These are phyloP conservation scores for Montipora sp. DNA, from an alignment of 64 coral and sea anemone species.

Conservation along the genomic window DNA sequence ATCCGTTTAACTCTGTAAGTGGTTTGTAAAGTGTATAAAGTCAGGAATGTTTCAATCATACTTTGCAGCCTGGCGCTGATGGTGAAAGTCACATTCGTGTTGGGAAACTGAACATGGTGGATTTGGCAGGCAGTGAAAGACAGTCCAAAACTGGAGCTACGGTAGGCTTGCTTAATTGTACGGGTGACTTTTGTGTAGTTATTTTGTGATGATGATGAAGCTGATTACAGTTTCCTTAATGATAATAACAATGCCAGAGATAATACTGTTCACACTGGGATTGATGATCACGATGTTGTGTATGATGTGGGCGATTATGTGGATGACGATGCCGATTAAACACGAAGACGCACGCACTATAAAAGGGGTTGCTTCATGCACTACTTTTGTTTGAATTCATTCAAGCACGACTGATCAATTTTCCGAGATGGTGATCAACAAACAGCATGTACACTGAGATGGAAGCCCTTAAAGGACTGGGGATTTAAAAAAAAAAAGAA, in stretches of 20 bases:
- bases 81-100: slow-evolving; percentile 96
- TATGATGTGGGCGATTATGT: neutral
- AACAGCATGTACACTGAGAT: too few species aligned
- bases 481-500: too few species aligned
- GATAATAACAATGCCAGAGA: neutral
- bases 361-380: too few species aligned
- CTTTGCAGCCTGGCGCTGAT: slow-evolving; percentile 73
- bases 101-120: slow-evolving; percentile 97
- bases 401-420: too few species aligned
- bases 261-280: neutral
- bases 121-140: slow-evolving; percentile 98
- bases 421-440: too few species aligned
- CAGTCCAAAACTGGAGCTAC: slow-evolving; percentile 95
- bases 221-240: neutral
- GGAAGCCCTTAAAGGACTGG: too few species aligned
- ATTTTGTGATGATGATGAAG: neutral
- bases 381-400: too few species aligned
- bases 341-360: too few species aligned
- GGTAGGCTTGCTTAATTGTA: slow-evolving; percentile 42
- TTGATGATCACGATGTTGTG: neutral
- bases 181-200: too few species aligned
- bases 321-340: neutral
- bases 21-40: too few species aligned
- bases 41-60: neutral
- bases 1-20: too few species aligned